These are phyloP conservation scores for Silurus lanzhouensis DNA, from an alignment of 2,797 vertebrate genomes.

Conservation along the genomic window DNA sequence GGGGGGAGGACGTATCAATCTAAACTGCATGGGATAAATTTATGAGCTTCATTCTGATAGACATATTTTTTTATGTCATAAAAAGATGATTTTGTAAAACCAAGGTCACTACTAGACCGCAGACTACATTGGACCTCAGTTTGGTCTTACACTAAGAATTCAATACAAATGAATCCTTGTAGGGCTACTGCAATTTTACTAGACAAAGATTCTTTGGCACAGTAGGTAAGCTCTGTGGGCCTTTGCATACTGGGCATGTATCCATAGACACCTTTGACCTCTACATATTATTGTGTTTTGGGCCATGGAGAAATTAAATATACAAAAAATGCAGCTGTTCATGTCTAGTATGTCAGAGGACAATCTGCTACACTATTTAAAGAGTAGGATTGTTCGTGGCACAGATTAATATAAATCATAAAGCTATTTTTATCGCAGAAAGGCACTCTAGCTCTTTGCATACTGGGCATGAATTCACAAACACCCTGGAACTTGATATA, in stretches of 20 bases:
- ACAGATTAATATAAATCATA: not conserved
- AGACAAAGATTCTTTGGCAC: slow-evolving; percentile 51
- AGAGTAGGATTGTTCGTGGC: not conserved
- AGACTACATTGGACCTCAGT: slow-evolving; percentile 18
- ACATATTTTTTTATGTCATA: slow-evolving; percentile 26
- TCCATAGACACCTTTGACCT: slow-evolving; percentile 45
- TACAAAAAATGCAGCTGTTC: slow-evolving; percentile 11
- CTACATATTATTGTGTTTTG: slow-evolving; percentile 31
- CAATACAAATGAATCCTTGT: slow-evolving; percentile 37
- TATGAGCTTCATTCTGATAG: slow-evolving; percentile 27
- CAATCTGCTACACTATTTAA: not conserved
- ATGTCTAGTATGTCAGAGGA: slow-evolving; percentile 17
- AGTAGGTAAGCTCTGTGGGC: slow-evolving; percentile 35
- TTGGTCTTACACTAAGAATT: slow-evolving; percentile 28
- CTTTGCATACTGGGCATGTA: slow-evolving; percentile 45
- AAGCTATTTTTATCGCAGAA: not conserved
- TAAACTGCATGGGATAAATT: slow-evolving; percentile 43
- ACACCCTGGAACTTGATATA: slow-evolving; percentile 42
- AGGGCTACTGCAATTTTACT: slow-evolving; percentile 46
- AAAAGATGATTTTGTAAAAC: not conserved
- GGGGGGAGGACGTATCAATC: slow-evolving; percentile 51
- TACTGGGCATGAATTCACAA: slow-evolving; percentile 46
- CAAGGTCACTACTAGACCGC: not conserved
- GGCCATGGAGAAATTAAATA: slow-evolving; percentile 45
- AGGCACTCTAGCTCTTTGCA: slow-evolving; percentile 29